Evolutionary conservation across 2,797 vertebrate genomes (phyloP).

Genomic region (Sciurus carolinensis): DNA sequence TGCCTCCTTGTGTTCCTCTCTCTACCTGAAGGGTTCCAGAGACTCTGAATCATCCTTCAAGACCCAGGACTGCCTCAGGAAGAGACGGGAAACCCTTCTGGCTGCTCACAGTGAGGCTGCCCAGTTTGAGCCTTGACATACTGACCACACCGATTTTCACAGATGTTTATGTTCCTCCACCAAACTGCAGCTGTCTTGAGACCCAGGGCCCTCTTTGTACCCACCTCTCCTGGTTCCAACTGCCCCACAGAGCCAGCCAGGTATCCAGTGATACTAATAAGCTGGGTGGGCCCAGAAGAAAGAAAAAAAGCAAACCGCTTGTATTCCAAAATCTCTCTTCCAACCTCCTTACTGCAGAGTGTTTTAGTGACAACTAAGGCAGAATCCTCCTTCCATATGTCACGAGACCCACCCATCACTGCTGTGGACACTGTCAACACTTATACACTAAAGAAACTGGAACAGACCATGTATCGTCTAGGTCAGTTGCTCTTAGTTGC

Average conservation of each 20-base stretch:
- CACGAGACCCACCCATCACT: accelerated
- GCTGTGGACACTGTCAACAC: background rate
- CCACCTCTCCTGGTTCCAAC: background rate
- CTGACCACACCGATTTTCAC: background rate
- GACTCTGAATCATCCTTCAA: background rate
- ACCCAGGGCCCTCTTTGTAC: background rate
- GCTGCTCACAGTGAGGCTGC: background rate
- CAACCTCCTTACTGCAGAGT: background rate
- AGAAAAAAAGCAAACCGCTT: background rate
- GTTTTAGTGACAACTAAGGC: background rate
- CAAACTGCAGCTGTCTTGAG: background rate
- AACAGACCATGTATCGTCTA: accelerated
- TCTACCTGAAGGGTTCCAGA: background rate
- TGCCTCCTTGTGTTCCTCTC: background rate
- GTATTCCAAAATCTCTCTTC: background rate
- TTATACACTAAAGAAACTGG: background rate
- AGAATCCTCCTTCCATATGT: background rate
- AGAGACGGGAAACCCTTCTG: background rate
- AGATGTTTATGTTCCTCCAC: background rate
- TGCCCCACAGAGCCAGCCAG: background rate
- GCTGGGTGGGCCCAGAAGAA: background rate
- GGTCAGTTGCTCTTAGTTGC: background rate
- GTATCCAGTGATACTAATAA: background rate
- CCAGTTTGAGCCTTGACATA: too few relatives aligned
- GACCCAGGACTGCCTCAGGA: background rate